phyloP scores from a whole-genome alignment of 1,140 invertebrate genomes.

The Drosophila sturtevanti region DNA sequence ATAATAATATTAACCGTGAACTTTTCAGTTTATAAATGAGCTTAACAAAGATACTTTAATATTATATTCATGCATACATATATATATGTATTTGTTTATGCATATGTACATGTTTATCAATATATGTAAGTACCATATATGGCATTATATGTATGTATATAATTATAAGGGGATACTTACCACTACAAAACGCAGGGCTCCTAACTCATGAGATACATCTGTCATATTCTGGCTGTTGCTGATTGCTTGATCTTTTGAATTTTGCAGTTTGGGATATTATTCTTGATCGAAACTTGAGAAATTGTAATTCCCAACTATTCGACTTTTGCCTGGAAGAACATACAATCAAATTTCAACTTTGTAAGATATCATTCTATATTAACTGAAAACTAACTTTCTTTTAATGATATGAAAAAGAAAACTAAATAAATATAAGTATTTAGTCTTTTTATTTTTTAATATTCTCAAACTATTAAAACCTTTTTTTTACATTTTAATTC shows the following conservation, averaged over 20 bases:
- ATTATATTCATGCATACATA: slow-evolving; percentile 31
- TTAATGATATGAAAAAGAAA: too few relatives aligned
- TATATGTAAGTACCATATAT: too few relatives aligned
- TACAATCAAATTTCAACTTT: not conserved
- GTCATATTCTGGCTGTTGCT: slow-evolving; percentile 55
- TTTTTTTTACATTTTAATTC: too few relatives aligned
- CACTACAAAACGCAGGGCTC: slow-evolving; percentile 78
- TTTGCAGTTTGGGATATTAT: slow-evolving; percentile 46
- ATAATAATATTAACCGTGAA: too few relatives aligned
- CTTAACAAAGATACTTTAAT: too few relatives aligned
- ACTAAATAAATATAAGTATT: too few relatives aligned
- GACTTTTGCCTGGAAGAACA: slow-evolving; percentile 28
- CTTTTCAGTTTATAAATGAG: too few relatives aligned
- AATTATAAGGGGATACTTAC: slow-evolving; percentile 50
- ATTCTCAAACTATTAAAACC: too few relatives aligned
- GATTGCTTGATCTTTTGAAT: slow-evolving; percentile 28
- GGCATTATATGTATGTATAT: too few relatives aligned
- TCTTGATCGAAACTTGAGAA: not conserved
- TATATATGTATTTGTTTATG: not conserved
- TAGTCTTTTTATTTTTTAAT: too few relatives aligned
- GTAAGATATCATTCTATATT: slow-evolving; percentile 1
- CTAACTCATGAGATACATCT: slow-evolving; percentile 79
- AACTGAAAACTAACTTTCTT: not conserved
- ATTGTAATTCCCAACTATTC: slow-evolving; percentile 20
- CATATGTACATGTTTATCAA: too few relatives aligned